Percentiles rank a stretch among this genome's conserved stretches.
Conservation (phyloP, 2,113 vertebrate species). For the Cranoglanis bouderius region DNA sequence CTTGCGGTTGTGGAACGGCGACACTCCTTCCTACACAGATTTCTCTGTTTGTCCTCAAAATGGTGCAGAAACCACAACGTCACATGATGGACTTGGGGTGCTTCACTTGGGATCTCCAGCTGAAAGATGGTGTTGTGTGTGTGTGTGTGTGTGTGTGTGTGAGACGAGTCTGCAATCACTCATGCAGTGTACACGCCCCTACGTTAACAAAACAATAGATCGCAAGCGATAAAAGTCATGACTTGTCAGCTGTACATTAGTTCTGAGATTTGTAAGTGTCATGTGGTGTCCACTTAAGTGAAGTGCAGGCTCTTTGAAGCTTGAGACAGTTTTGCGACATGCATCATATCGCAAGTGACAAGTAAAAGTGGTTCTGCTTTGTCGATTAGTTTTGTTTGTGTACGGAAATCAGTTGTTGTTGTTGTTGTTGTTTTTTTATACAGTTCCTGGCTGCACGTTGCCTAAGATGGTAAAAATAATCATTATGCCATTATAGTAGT, state of each 20-base stretch:
- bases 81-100: no score
- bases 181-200: neutral
- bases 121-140: neutral
- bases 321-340: neutral
- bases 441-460: neutral
- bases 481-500: neutral
- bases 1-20: no score
- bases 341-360: neutral
- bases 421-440: no score
- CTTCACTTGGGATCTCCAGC: neutral
- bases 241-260: neutral
- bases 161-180: neutral
- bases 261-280: neutral
- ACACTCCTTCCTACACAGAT: neutral
- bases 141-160: no score
- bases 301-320: neutral
- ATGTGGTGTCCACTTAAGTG: neutral
- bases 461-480: neutral
- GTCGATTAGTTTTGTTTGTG: neutral
- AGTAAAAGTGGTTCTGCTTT: neutral
- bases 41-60: no score
- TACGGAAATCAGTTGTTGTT: neutral
- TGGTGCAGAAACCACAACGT: neutral
- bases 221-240: neutral
- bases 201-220: neutral